These are phyloP conservation scores for Chionoecetes opilio DNA, from an alignment of 1,140 invertebrate species.

Conservation along the genomic window DNA sequence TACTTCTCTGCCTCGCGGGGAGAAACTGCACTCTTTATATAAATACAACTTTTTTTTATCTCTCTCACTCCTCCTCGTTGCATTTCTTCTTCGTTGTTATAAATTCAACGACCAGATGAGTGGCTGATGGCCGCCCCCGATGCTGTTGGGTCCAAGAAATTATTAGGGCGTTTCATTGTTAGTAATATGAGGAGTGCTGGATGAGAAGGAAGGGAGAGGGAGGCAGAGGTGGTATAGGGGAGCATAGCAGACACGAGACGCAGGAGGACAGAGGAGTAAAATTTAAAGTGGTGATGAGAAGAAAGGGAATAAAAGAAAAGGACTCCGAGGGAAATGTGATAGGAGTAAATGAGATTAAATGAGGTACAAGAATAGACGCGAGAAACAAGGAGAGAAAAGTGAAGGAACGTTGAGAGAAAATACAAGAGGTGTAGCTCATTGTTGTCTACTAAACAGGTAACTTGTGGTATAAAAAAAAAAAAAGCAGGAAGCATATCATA, in stretches of 20 bases:
- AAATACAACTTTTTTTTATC: neutral
- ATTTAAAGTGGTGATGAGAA: too few species aligned
- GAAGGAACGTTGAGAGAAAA: too few species aligned
- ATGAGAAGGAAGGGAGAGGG: neutral
- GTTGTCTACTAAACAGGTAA: neutral
- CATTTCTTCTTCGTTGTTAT: neutral
- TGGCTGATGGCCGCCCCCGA: neutral
- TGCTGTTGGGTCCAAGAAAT: neutral
- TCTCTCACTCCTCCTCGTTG: neutral
- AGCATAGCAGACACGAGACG: too few species aligned
- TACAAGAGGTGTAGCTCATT: neutral
- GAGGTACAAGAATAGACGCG: too few species aligned
- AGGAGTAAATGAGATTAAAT: too few species aligned
- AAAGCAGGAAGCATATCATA: neutral
- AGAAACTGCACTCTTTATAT: conserved; percentile 12
- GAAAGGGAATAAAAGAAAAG: too few species aligned
- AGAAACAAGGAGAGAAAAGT: too few species aligned
- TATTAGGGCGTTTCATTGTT: conserved; percentile 19
- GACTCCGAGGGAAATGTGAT: too few species aligned
- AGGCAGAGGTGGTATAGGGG: neutral
- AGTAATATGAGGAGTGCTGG: neutral
- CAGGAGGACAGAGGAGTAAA: too few species aligned
- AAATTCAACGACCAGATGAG: neutral
- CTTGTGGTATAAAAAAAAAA: neutral
- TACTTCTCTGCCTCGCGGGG: neutral